Percentiles rank a stretch among this genome's conserved stretches.
phyloP scores from a whole-genome alignment of 2,888 invertebrate genomes.

The Pachydiplax longipennis region DNA sequence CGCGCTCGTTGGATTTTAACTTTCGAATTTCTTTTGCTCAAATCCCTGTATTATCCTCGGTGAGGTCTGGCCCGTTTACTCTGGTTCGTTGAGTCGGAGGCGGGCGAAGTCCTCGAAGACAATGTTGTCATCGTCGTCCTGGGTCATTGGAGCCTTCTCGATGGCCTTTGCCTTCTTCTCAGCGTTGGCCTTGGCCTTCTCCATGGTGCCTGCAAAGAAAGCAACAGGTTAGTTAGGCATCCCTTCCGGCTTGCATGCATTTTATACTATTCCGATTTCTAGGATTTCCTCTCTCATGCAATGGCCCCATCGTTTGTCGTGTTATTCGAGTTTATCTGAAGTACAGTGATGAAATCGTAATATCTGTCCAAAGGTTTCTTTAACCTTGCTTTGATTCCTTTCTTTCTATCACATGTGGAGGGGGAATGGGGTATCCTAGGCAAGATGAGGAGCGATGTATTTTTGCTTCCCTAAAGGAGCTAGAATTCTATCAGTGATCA shows the following conservation, averaged over 20 bases:
- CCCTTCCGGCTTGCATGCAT: background rate
- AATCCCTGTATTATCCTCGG: background rate
- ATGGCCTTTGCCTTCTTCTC: constrained; percentile 87
- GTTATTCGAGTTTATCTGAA: too few relatives aligned
- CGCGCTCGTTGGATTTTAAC: background rate
- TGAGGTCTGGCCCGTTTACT: constrained; percentile 66
- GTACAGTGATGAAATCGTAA: too few relatives aligned
- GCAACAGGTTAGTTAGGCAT: background rate
- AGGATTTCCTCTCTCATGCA: too few relatives aligned
- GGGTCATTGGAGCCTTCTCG: constrained; percentile 84
- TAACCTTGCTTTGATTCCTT: too few relatives aligned
- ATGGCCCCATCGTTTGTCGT: too few relatives aligned
- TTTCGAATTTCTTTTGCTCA: background rate
- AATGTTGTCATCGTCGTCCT: constrained; percentile 93
- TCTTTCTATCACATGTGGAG: too few relatives aligned
- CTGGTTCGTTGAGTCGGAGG: constrained; percentile 86
- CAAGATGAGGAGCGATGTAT: too few relatives aligned
- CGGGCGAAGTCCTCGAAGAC: constrained; percentile 98
- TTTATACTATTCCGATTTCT: too few relatives aligned
- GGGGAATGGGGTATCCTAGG: too few relatives aligned
- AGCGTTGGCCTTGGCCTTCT: constrained; percentile 77
- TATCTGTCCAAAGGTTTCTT: too few relatives aligned
- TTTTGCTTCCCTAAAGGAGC: too few relatives aligned
- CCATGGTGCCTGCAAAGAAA: constrained; percentile 66
- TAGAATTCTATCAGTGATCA: too few relatives aligned